These are phyloP conservation scores for Chitala chitala DNA, from an alignment of 2,113 vertebrate genomes.

Conservation along the genomic window DNA sequence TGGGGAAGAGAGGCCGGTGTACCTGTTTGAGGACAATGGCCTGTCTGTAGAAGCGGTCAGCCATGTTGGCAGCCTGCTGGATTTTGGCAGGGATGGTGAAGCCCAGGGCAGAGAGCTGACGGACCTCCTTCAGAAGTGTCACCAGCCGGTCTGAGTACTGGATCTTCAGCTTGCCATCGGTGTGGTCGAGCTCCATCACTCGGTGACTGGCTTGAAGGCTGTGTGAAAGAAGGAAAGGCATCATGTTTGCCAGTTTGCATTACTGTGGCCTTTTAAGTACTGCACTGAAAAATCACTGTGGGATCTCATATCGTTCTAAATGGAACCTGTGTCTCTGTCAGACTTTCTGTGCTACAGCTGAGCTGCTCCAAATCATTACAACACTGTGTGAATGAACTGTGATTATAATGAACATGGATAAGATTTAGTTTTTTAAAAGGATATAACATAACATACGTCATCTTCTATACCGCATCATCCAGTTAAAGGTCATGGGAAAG, in stretches of 20 bases:
- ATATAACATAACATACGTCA: no score
- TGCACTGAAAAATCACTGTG: no score
- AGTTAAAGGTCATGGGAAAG: no score
- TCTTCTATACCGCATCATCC: no score
- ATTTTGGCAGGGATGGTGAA: conserved; percentile 86
- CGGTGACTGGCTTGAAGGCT: conserved; percentile 83
- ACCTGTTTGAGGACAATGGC: conserved; percentile 91
- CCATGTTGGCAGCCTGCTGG: conserved; percentile 75
- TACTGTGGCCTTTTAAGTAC: not conserved
- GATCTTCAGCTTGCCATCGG: conserved; percentile 78
- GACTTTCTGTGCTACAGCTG: no score
- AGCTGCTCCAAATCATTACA: no score
- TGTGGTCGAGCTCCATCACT: conserved; percentile 88
- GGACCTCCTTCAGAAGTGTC: conserved; percentile 82
- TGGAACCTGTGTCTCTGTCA: no score
- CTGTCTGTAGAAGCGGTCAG: conserved; percentile 90
- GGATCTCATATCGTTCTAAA: no score
- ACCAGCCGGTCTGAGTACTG: conserved; percentile 90
- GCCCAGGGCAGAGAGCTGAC: conserved; percentile 86
- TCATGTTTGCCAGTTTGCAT: conserved; percentile 48
- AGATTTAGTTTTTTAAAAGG: no score
- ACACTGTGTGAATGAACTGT: no score
- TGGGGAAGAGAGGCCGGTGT: not conserved
- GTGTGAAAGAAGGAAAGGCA: conserved; percentile 29
- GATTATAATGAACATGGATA: no score